These are phyloP conservation scores for Ardeotis arabs DNA, from an alignment of 2,113 vertebrate species.

Conservation along the genomic window DNA sequence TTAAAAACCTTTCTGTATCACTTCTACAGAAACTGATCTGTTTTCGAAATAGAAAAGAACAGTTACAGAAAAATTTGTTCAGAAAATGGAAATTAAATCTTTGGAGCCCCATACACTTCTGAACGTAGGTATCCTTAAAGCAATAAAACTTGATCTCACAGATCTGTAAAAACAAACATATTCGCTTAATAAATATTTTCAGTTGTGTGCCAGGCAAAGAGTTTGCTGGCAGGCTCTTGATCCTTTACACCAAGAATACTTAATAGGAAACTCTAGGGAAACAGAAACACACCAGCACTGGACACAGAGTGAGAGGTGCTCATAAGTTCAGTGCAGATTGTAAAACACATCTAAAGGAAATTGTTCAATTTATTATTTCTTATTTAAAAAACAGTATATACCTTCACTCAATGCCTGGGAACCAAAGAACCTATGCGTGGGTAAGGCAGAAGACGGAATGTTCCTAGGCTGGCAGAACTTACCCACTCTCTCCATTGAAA, in stretches of 20 bases:
- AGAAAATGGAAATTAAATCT: background rate
- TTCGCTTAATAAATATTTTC: conserved; percentile 35
- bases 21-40: background rate
- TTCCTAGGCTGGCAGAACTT: background rate
- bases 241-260: background rate
- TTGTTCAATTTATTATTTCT: background rate
- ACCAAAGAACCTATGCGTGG: background rate
- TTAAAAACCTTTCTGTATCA: background rate
- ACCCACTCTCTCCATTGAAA: background rate
- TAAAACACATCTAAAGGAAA: conserved; percentile 26
- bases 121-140: background rate
- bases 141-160: background rate
- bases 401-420: background rate
- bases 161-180: conserved; percentile 2
- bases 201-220: background rate
- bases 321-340: background rate
- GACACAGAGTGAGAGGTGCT: background rate
- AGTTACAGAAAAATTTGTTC: background rate
- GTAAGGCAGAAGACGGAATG: background rate
- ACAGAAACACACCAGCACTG: background rate
- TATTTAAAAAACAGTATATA: conserved; percentile 4
- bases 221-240: background rate
- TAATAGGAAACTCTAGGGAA: background rate
- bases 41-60: background rate
- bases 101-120: background rate